These are phyloP conservation scores for Excalfactoria chinensis DNA, from an alignment of 2,113 vertebrate species.

Conservation along the genomic window DNA sequence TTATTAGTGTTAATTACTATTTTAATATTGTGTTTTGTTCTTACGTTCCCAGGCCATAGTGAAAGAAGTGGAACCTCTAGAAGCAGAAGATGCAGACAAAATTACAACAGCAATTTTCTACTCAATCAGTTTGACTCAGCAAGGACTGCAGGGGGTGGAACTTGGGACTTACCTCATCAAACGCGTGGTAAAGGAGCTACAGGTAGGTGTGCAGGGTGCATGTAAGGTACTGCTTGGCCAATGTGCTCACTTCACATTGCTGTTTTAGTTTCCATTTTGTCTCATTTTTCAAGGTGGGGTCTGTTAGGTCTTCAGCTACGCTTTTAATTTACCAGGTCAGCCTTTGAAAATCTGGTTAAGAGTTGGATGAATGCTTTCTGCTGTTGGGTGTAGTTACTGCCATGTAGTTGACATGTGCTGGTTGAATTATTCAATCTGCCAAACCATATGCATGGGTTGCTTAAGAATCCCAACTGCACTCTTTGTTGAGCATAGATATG, in stretches of 20 bases:
- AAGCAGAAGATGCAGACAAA: constrained; percentile 84
- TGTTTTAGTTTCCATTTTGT: background rate
- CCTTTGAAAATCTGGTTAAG: background rate
- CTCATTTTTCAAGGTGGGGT: background rate
- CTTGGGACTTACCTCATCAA: constrained; percentile 96
- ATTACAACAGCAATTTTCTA: constrained; percentile 92
- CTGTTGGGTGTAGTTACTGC: background rate
- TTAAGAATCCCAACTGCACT: background rate
- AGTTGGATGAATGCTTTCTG: background rate
- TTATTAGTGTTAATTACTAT: no score
- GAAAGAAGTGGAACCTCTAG: constrained; percentile 82
- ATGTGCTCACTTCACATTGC: accelerated
- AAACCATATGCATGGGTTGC: background rate
- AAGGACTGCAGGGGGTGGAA: constrained; percentile 94
- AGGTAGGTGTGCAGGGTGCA: constrained; percentile 78
- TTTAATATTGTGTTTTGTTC: background rate
- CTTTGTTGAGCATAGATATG: background rate
- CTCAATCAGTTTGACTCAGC: constrained; percentile 93
- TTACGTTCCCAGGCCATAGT: constrained; percentile 85
- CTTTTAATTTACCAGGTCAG: background rate
- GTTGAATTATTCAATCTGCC: background rate
- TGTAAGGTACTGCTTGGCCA: background rate
- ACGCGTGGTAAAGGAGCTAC: constrained; percentile 91
- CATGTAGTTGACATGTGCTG: accelerated
- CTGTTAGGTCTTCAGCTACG: background rate